Evolutionary conservation across 2,888 invertebrate genomes (phyloP).

Genomic region (Ichneumon xanthorius): DNA sequence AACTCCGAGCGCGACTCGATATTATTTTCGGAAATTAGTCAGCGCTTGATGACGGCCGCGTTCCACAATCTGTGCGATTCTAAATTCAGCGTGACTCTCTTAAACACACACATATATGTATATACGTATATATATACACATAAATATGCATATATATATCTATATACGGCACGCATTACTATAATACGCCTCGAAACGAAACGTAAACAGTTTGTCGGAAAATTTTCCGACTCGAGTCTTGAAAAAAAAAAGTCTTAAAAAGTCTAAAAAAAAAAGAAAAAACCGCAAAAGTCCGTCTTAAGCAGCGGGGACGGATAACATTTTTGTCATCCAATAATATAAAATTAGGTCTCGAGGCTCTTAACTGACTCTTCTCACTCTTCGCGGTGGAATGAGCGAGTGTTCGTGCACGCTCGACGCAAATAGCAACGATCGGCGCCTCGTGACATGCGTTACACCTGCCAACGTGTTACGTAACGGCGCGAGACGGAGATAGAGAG

Average conservation of each 20-base stretch:
- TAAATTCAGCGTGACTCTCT: constrained; percentile 52
- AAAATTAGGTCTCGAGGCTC: constrained; percentile 38
- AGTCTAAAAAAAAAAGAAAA: neutral
- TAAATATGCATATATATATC: too few relatives aligned
- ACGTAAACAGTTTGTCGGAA: constrained; percentile 14
- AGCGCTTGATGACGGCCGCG: constrained; percentile 55
- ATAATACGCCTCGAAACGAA: constrained; percentile 3
- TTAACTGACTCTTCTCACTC: constrained; percentile 2
- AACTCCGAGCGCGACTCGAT: constrained; percentile 35
- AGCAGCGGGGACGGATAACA: neutral
- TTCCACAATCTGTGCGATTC: constrained; percentile 59
- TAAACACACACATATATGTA: neutral
- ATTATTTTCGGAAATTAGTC: constrained; percentile 68
- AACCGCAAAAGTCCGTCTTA: constrained; percentile 4
- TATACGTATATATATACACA: neutral
- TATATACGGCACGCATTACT: neutral
- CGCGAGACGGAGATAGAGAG: constrained; percentile 15
- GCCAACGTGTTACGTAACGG: constrained; percentile 62
- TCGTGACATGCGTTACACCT: constrained; percentile 65
- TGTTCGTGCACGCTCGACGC: constrained; percentile 53
- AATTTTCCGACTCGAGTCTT: constrained; percentile 6
- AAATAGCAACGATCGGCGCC: constrained; percentile 61
- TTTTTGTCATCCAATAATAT: constrained; percentile 31
- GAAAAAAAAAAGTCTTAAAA: neutral
- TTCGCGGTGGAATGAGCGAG: neutral